Conservation (phyloP, 2,888 invertebrate genomes). For the Drosophila macrospina region DNA sequence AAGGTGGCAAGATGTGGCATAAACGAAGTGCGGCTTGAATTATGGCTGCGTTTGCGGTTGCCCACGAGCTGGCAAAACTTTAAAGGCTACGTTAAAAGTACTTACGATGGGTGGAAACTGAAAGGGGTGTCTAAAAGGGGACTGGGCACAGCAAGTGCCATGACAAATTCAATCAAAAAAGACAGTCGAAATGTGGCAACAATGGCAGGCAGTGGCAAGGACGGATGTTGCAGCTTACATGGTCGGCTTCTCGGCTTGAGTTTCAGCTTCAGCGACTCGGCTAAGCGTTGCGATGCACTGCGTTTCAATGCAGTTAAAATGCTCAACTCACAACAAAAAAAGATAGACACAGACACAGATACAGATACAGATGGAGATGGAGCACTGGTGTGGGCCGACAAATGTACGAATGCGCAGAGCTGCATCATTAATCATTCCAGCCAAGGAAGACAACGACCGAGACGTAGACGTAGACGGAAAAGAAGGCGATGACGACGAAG, state of each 20-base stretch:
- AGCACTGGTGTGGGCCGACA: conserved; percentile 58
- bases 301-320: conserved; percentile 63
- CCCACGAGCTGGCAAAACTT: conserved; percentile 49
- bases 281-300: conserved; percentile 55
- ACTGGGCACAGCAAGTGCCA: conserved; percentile 47
- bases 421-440: conserved; percentile 83
- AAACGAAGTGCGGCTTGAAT: conserved; percentile 54
- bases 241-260: conserved; percentile 46
- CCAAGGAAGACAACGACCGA: conserved; percentile 73
- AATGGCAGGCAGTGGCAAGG: conserved; percentile 43
- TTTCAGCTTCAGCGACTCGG: conserved; percentile 35
- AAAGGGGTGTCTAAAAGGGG: neutral
- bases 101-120: neutral
- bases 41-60: conserved; percentile 56
- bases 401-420: conserved; percentile 70
- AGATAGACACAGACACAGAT: conserved; percentile 41
- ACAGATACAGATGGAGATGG: conserved; percentile 47
- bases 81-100: conserved; percentile 39
- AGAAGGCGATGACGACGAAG: conserved; percentile 46
- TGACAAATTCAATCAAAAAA: conserved; percentile 75
- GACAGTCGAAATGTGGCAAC: conserved; percentile 33
- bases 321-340: conserved; percentile 56
- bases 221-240: conserved; percentile 59
- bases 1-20: conserved; percentile 1
- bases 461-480: conserved; percentile 55